Base-by-base conservation (phyloP, 2,888 invertebrate species). In the Gerris lacustris region DNA sequence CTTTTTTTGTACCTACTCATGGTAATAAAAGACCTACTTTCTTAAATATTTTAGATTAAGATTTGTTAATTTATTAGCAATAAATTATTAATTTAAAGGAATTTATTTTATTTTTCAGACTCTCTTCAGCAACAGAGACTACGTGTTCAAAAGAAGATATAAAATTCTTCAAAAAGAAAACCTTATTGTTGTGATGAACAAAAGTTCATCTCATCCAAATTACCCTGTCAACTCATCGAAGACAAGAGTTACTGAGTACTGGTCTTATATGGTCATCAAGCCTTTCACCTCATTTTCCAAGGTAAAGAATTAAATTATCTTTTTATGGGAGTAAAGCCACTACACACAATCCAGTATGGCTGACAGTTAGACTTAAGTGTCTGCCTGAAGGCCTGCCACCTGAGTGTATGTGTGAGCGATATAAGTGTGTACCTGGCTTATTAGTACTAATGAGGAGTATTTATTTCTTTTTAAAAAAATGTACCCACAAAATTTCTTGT, bases 261-360 rank as follows among this genome's bases (percentile, higher is more conserved):
- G 91, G 90, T 93, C 92, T 63, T 87, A 88, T 76, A 91, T 92
- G 89, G 90, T 93, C 0, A 89, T 94, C 70, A 88, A 86, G 79
- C 90, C 91, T 0, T 82, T 85, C 68, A 84, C 83, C 0, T 82
- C 84, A 71, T 81, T 85, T 71, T 82, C 86, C 66, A 81, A 86
- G 79, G 80, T 80, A 72, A 73, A 31, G 1, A 31, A 31, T 72
- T 64, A 68, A 62, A 31, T 63, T 44, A 67, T 17, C 9, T 62
- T 79, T 31, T 31, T 31, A 31, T 31, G 31, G 31, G 31, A 31
- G 78, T 72, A 78, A 77, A 11, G 76, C 76, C 17, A 80, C 79
- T 68, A 76, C 79, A 18, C 79, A 80, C 80, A 79, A 2, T 75
- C 63, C 18, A 15, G n/a, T 68, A 55, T 70, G 64, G 0, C 64